Evolutionary conservation across 2,113 vertebrate species (phyloP).

Genomic region (Tupaia tana): DNA sequence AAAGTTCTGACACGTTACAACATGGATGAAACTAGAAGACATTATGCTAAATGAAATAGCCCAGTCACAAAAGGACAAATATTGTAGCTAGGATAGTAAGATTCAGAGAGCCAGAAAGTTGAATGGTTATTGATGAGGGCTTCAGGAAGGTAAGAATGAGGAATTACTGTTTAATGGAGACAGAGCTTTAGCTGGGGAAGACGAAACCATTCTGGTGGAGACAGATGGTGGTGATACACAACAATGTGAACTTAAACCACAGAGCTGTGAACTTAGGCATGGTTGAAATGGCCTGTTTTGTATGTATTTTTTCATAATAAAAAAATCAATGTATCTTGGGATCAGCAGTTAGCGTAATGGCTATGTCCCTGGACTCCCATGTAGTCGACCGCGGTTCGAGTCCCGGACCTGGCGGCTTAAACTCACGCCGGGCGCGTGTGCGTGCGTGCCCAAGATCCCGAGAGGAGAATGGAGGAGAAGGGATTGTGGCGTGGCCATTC

Average conservation of each 20-base stretch:
- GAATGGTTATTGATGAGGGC: not conserved
- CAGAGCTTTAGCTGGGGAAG: not conserved
- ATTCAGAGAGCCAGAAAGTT: not conserved
- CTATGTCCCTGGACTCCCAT: too few relatives aligned
- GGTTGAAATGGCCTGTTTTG: not conserved
- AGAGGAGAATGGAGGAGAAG: too few relatives aligned
- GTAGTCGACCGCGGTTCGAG: too few relatives aligned
- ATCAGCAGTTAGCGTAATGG: too few relatives aligned
- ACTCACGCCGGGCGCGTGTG: too few relatives aligned
- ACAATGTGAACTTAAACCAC: not conserved
- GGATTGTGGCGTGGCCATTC: too few relatives aligned
- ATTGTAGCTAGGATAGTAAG: not conserved
- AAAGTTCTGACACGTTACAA: not conserved
- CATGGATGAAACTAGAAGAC: not conserved
- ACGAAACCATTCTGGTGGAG: not conserved
- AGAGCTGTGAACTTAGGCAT: not conserved
- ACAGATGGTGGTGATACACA: not conserved
- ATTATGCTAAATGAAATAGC: not conserved
- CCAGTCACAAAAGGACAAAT: not conserved
- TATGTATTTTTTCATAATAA: not conserved
- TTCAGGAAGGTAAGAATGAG: not conserved
- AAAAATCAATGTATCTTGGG: not conserved
- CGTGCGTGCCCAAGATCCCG: too few relatives aligned
- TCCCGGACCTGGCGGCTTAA: too few relatives aligned
- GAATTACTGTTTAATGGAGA: not conserved